Evolutionary conservation across 2,888 invertebrate genomes (phyloP).

Genomic region (Dicyrtoma fusca): DNA sequence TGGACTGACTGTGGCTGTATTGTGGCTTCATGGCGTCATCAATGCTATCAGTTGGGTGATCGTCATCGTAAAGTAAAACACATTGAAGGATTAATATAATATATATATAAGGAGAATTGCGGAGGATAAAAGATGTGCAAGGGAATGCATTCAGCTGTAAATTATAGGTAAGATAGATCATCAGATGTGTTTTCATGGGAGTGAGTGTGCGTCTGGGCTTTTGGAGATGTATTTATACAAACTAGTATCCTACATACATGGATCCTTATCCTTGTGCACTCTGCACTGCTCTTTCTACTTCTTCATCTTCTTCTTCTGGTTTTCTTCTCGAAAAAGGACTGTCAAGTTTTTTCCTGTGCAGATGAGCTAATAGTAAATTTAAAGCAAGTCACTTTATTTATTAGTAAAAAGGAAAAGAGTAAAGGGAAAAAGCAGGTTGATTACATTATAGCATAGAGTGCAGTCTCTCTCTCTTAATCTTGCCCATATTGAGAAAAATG

Average conservation of each 20-base stretch:
- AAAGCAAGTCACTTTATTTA: constrained; percentile 37
- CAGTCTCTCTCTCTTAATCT: constrained; percentile 21
- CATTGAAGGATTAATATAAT: background rate
- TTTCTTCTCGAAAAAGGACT: background rate
- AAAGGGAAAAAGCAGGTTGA: background rate
- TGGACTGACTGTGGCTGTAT: no score
- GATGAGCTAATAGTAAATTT: constrained; percentile 23
- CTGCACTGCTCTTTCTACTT: no score
- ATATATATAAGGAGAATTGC: background rate
- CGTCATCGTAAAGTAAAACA: background rate
- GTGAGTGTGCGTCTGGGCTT: no score
- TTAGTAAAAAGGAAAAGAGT: constrained; percentile 22
- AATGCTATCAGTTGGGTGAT: background rate
- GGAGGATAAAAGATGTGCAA: background rate
- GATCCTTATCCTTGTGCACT: no score
- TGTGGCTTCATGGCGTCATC: no score
- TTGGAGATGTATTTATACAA: no score
- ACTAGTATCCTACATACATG: no score
- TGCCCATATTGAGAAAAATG: constrained; percentile 16
- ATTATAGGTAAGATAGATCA: background rate
- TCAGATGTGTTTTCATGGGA: no score
- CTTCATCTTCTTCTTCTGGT: no score
- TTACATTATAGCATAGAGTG: background rate
- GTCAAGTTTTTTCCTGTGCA: no score
- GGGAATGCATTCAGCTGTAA: background rate